phyloP scores from a whole-genome alignment of 2,113 vertebrate genomes.

The Peromyscus californicus region DNA sequence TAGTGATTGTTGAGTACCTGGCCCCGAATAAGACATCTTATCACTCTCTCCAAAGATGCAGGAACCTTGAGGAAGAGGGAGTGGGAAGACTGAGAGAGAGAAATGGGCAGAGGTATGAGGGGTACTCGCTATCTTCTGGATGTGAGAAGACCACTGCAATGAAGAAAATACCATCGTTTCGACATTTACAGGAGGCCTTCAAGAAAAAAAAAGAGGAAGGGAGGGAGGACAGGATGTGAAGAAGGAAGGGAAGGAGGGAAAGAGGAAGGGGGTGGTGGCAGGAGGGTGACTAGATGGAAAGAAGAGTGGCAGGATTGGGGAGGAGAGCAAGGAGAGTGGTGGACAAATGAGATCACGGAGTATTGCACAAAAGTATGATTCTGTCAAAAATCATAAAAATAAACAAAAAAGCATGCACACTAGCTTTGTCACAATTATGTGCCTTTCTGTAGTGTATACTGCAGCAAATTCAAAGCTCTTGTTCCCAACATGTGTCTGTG shows the following conservation, averaged over 20 bases:
- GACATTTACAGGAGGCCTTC: not conserved
- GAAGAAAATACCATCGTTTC: not conserved
- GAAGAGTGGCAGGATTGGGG: not conserved
- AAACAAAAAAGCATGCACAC: not conserved
- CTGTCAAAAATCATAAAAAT: not conserved
- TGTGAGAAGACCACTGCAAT: not conserved
- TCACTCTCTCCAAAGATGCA: not conserved
- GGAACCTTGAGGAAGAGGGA: not conserved
- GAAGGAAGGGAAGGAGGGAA: accelerated
- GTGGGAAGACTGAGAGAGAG: not conserved
- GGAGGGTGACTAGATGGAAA: not conserved
- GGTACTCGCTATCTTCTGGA: not conserved
- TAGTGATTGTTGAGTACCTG: not conserved
- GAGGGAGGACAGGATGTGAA: accelerated
- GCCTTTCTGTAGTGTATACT: not conserved
- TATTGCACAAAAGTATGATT: not conserved
- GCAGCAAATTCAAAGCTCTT: not conserved
- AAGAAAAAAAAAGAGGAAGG: not conserved
- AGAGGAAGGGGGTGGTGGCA: too few species aligned
- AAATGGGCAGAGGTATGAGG: not conserved
- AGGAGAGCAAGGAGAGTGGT: not conserved
- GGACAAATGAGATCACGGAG: not conserved
- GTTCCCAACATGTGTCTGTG: not conserved
- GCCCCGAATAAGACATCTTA: not conserved
- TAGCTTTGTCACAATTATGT: not conserved